These are phyloP conservation scores for Euplexia lucipara DNA, from an alignment of 2,888 invertebrate species.

Conservation along the genomic window DNA sequence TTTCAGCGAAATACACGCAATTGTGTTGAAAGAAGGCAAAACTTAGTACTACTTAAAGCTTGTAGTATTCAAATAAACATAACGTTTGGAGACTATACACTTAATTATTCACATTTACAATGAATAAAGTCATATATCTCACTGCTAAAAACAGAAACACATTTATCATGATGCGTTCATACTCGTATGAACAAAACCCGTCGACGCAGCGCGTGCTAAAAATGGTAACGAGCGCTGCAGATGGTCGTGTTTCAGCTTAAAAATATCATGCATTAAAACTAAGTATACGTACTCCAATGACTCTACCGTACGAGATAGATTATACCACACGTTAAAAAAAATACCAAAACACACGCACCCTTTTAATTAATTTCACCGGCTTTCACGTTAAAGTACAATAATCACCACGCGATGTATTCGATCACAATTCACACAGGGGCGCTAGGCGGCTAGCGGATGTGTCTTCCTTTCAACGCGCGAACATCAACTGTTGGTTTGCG, in stretches of 20 bases:
- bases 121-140: neutral
- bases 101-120: conserved; percentile 1
- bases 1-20: neutral
- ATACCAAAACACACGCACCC: conserved; percentile 81
- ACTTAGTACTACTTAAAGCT: neutral
- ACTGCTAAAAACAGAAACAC: conserved; percentile 8
- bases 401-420: conserved; percentile 78
- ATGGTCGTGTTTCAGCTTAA: conserved; percentile 38
- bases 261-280: conserved; percentile 49
- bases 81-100: neutral
- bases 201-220: conserved; percentile 38
- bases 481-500: conserved; percentile 86
- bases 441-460: conserved; percentile 83
- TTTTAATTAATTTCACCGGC: conserved; percentile 69
- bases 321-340: conserved; percentile 58
- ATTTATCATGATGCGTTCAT: conserved; percentile 27
- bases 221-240: conserved; percentile 48
- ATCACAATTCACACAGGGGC: conserved; percentile 78
- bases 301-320: conserved; percentile 40
- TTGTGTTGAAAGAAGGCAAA: neutral
- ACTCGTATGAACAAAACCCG: conserved; percentile 15
- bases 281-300: conserved; percentile 57
- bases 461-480: conserved; percentile 88
- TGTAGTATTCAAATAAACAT: neutral
- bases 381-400: conserved; percentile 70